Evolutionary conservation across 2,113 vertebrate species (phyloP), one percentile per base, ranked within the genome.

Genomic region (Hyperopisus bebe): DNA sequence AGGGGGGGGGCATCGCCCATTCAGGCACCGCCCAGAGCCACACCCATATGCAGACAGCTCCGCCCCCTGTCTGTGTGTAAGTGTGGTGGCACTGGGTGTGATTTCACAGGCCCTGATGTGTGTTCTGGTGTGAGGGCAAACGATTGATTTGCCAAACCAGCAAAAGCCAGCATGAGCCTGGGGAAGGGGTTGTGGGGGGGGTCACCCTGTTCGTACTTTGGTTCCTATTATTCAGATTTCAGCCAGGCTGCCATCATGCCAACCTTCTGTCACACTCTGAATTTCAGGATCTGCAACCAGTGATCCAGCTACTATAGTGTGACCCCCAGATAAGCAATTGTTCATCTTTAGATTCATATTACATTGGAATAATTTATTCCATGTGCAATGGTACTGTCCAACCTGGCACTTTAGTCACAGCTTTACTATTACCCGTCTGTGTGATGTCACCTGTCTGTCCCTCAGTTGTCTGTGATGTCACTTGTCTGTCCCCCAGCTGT

Each of bases 141-240:
- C 24, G 1, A 80, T 39, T 80, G 35, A 80, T 42, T 42, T 80
- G 74, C 90, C 89, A 89, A 94, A 93, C 39, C 51, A 53, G 46
- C 70, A 39, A 84, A 35, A 62, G 80, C 55, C 47, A 53, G 21
- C 44, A 17, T 48, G 82, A 85, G 46, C 44, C 82, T 85, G 83
- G 46, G 47, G 46, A 27, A n/a, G 6, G 88, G 46, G 55, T 66
- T 35, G 51, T 3, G 51, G 31, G 80, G 39, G 55, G 42, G 15
- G 44, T 48, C 9, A 50, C 46, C 24, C 85, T 35, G 11, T 53
- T 47, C 27, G 31, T 66, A 66, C n/a, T 66, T 66, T 27, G 27
- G n/a, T 47, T 35, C 13, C 13, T 51, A 19, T n/a, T 50, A n/a
- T 24, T 27, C 21, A 51, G 46, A 6, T 66, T 66, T 66, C 62